phyloP scores from a whole-genome alignment of 35 echinoderm and acorn worm genomes.

The Acanthaster planci region DNA sequence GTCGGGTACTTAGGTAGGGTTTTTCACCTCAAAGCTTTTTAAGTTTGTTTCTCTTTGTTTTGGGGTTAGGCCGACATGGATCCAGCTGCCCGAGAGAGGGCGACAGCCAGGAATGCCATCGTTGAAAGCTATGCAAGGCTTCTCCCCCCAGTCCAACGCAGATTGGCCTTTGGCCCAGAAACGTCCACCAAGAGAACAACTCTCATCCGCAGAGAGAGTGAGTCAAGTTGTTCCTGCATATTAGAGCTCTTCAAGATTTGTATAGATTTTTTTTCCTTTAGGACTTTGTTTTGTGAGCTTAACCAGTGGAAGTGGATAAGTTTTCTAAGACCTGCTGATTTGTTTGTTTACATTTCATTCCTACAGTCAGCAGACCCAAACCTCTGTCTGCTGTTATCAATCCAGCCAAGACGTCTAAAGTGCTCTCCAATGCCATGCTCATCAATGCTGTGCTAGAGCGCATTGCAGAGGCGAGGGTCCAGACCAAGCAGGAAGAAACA shows the following conservation, averaged over 20 bases:
- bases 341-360: not conserved
- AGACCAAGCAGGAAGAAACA: conserved; percentile 58
- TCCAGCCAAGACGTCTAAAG: conserved; percentile 83
- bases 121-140: conserved; percentile 81
- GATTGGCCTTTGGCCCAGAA: conserved; percentile 82
- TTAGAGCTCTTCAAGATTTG: no score
- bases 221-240: not conserved
- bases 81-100: conserved; percentile 53
- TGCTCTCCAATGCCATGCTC: conserved; percentile 76
- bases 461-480: conserved; percentile 82
- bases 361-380: conserved; percentile 80
- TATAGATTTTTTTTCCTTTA: no score
- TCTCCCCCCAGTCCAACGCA: conserved; percentile 84
- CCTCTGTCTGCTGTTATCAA: conserved; percentile 85
- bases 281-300: no score
- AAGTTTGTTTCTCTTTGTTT: not conserved
- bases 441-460: conserved; percentile 87
- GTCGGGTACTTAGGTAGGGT: no score
- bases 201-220: conserved; percentile 82
- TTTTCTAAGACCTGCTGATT: not conserved
- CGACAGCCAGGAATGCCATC: conserved; percentile 79
- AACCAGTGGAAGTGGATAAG: no score
- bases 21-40: no score
- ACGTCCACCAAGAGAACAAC: conserved; percentile 29
- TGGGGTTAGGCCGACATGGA: conserved; percentile 35